Percentiles rank a stretch among this genome's conserved stretches.
Conservation (phyloP, 2,797 vertebrate species). For the Danio albolineatus region DNA sequence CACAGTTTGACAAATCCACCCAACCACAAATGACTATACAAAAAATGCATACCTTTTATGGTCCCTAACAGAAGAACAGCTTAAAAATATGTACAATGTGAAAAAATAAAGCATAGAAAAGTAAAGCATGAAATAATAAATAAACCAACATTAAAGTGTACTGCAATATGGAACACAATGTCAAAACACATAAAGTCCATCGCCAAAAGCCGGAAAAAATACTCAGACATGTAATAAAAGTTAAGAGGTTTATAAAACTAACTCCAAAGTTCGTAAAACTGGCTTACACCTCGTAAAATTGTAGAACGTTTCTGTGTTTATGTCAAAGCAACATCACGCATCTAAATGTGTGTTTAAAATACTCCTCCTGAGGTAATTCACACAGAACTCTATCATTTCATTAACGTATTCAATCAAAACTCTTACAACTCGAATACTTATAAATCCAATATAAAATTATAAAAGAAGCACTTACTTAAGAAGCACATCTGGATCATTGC, state of each 20-base stretch:
- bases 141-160: neutral
- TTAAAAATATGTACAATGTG: neutral
- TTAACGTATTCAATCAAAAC: neutral
- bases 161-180: neutral
- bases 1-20: neutral
- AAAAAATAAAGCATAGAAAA: neutral
- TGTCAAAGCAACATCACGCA: neutral
- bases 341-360: neutral
- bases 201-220: neutral
- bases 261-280: no score
- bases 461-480: conserved; percentile 19
- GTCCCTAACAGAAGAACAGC: neutral
- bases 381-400: neutral
- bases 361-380: no score
- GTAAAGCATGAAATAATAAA: neutral
- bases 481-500: neutral
- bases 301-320: neutral
- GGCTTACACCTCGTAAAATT: neutral
- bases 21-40: no score
- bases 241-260: neutral
- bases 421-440: neutral
- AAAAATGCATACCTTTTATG: neutral
- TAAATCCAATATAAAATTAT: neutral
- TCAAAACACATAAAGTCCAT: neutral
- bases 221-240: neutral